A percentile compares a stretch with the other conserved stretches of the same genome.
Evolutionary conservation across 1,140 invertebrate genomes (phyloP).

Genomic region (Caerostris darwini): DNA sequence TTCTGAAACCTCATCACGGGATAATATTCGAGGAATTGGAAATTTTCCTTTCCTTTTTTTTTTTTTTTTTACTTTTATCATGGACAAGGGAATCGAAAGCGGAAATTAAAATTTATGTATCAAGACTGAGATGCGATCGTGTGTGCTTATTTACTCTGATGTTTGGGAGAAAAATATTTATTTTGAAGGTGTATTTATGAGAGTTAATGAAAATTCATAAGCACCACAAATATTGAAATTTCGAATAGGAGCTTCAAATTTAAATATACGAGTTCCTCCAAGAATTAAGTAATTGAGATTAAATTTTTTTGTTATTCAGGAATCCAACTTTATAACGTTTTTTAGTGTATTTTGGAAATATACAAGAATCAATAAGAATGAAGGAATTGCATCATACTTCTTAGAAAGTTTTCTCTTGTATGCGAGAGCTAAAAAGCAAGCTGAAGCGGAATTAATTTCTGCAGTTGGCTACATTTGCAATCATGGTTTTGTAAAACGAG

Average conservation of each 20-base stretch:
- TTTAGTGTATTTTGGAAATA: too few species aligned
- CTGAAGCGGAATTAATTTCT: too few species aligned
- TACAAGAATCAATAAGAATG: too few species aligned
- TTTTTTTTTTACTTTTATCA: too few species aligned
- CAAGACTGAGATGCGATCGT: not conserved
- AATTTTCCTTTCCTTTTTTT: too few species aligned
- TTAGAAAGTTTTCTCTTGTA: too few species aligned
- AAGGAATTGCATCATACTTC: too few species aligned
- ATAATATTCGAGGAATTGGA: not conserved
- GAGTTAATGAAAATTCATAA: constrained; percentile 54
- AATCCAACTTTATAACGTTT: too few species aligned
- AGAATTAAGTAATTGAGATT: not conserved
- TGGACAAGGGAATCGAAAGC: not conserved
- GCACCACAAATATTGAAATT: not conserved
- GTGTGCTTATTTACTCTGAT: constrained; percentile 41
- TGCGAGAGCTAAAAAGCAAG: too few species aligned
- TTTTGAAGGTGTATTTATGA: not conserved
- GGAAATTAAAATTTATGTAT: constrained; percentile 56
- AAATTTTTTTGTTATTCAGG: not conserved
- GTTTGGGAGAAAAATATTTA: constrained; percentile 42
- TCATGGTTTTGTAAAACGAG: too few species aligned
- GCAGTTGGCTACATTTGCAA: too few species aligned
- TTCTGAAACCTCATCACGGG: not conserved
- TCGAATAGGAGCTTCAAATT: constrained; percentile 21
- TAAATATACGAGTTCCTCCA: not conserved